phyloP scores from a whole-genome alignment of 2,797 vertebrate genomes.

The Oreortyx pictus region DNA sequence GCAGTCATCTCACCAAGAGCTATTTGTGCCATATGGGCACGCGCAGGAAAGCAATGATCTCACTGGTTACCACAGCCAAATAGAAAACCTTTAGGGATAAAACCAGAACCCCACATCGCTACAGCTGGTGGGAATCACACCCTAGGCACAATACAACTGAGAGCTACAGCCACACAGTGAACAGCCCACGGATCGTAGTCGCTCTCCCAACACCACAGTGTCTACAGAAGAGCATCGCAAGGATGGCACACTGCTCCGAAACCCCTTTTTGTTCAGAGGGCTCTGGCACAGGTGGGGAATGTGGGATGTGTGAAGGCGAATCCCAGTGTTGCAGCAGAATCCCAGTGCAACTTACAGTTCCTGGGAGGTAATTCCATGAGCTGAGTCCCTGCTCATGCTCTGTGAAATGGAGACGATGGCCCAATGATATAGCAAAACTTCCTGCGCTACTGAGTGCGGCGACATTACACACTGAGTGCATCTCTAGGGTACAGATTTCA shows the following conservation, averaged over 20 bases:
- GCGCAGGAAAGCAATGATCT: background rate
- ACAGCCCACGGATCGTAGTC: fast-evolving
- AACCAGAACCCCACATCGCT: background rate
- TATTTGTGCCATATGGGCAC: background rate
- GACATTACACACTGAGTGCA: background rate
- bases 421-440: background rate
- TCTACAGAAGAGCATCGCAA: background rate
- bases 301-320: fast-evolving
- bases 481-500: background rate
- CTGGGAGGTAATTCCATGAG: background rate
- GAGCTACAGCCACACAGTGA: background rate
- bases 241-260: fast-evolving
- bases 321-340: fast-evolving
- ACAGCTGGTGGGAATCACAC: fast-evolving
- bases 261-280: background rate
- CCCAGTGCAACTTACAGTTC: fast-evolving
- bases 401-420: background rate
- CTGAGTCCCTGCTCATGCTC: fast-evolving
- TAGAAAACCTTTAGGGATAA: background rate
- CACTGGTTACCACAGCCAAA: fast-evolving
- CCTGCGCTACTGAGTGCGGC: fast-evolving
- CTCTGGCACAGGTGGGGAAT: background rate
- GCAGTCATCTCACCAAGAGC: fast-evolving
- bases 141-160: fast-evolving
- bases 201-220: fast-evolving